Conservation (phyloP, 1,140 invertebrate species). For the Spodoptera litura region DNA sequence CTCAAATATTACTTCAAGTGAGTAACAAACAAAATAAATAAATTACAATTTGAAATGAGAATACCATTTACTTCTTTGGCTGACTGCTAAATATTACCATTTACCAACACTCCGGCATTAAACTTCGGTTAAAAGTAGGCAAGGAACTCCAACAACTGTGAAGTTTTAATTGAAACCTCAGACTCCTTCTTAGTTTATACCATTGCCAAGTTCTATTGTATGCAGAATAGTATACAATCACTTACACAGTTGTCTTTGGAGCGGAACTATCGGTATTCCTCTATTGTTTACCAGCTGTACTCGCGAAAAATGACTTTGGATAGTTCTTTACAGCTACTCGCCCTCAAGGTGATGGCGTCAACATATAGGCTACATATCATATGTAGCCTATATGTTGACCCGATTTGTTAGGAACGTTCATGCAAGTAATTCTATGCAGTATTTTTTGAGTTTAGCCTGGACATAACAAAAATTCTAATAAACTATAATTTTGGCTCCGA, state of each 20-base stretch:
- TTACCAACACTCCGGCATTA: slow-evolving; percentile 23
- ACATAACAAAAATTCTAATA: no score
- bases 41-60: slow-evolving; percentile 41
- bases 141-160: slow-evolving; percentile 44
- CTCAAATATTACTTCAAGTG: neutral
- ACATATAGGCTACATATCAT: no score
- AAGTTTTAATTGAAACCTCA: slow-evolving; percentile 57
- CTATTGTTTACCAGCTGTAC: neutral
- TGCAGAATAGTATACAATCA: slow-evolving; percentile 34
- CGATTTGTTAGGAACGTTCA: no score
- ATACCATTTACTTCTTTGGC: slow-evolving; percentile 34
- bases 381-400: no score
- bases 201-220: slow-evolving; percentile 37
- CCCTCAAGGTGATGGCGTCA: no score
- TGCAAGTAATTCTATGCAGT: no score
- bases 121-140: slow-evolving; percentile 45
- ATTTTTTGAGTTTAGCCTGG: no score
- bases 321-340: no score
- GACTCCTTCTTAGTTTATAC: slow-evolving; percentile 35
- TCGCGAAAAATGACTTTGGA: no score
- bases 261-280: neutral
- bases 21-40: slow-evolving; percentile 34
- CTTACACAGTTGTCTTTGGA: slow-evolving; percentile 16
- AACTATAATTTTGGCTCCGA: no score
- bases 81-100: slow-evolving; percentile 50